phyloP scores from a whole-genome alignment of 2,888 invertebrate species.

The Melanophora roralis region DNA sequence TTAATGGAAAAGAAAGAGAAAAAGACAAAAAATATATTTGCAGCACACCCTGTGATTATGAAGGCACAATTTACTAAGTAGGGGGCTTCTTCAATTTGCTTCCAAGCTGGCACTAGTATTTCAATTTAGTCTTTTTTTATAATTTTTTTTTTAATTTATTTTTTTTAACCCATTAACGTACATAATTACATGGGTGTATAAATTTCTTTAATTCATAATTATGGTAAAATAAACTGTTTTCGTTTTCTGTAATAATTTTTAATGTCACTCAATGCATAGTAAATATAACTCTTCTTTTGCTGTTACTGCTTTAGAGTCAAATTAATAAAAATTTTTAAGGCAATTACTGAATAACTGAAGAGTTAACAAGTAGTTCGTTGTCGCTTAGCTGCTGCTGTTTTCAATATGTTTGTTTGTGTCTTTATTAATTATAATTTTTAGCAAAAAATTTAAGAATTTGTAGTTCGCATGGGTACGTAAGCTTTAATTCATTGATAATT shows the following conservation, averaged over 20 bases:
- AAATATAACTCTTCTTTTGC: slow-evolving; percentile 34
- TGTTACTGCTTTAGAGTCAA: not conserved
- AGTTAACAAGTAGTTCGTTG: slow-evolving; percentile 47
- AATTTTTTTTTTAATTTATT: not conserved
- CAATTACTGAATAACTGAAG: slow-evolving; percentile 50
- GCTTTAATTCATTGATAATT: no score
- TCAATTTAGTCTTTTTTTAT: not conserved
- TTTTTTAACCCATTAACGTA: no score
- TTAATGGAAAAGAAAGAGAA: slow-evolving; percentile 30
- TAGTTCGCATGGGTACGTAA: no score
- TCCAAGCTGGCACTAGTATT: slow-evolving; percentile 46
- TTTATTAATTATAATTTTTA: slow-evolving; percentile 47
- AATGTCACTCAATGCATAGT: slow-evolving; percentile 35
- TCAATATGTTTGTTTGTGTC: slow-evolving; percentile 21
- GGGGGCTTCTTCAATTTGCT: slow-evolving; percentile 37
- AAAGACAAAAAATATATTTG: slow-evolving; percentile 33
- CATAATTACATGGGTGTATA: not conserved
- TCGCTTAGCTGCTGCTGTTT: slow-evolving; percentile 21
- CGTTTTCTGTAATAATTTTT: not conserved
- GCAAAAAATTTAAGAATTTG: slow-evolving; percentile 1
- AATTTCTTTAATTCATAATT: no score
- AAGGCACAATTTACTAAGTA: not conserved
- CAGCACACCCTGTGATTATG: slow-evolving; percentile 39
- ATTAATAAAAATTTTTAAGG: slow-evolving; percentile 45
- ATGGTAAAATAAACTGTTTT: slow-evolving; percentile 43